Conservation (phyloP, 2,113 vertebrate species). For the Hemibagrus wyckioides region DNA sequence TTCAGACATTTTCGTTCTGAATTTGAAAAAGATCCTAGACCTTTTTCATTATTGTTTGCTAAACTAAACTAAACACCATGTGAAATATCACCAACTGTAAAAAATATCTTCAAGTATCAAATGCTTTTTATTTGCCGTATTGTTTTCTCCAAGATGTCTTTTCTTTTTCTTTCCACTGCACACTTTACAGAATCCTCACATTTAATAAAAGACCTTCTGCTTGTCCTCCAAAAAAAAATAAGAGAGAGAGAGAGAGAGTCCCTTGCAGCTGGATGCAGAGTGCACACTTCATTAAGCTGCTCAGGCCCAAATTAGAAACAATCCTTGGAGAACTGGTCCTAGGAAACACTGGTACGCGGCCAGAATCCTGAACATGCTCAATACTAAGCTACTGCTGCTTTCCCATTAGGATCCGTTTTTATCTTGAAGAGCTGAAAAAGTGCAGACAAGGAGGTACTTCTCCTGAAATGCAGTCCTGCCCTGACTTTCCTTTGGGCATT, state of each 20-base stretch:
- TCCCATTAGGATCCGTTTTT: neutral
- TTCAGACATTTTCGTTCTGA: neutral
- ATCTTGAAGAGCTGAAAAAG: neutral
- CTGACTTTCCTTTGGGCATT: neutral
- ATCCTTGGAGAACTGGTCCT: constrained; percentile 15
- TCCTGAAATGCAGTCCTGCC: neutral
- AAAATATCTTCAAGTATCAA: neutral
- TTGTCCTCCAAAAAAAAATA: neutral
- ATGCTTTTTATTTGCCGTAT: neutral
- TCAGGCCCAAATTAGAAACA: constrained; percentile 25
- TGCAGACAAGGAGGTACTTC: neutral
- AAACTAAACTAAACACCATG: neutral
- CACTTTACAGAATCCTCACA: neutral
- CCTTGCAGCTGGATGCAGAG: constrained; percentile 14
- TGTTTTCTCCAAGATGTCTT: neutral
- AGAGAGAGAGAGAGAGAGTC: neutral
- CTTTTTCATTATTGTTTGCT: neutral
- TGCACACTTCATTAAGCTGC: constrained; percentile 13
- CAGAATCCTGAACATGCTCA: constrained; percentile 6
- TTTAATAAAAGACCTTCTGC: constrained; percentile 9
- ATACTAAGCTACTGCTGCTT: neutral
- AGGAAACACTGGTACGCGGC: constrained; percentile 6
- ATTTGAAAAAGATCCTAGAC: neutral
- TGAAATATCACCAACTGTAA: neutral
- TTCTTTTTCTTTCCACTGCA: neutral